These are phyloP conservation scores for Falco columbarius DNA, from an alignment of 2,797 vertebrate species.

Conservation along the genomic window DNA sequence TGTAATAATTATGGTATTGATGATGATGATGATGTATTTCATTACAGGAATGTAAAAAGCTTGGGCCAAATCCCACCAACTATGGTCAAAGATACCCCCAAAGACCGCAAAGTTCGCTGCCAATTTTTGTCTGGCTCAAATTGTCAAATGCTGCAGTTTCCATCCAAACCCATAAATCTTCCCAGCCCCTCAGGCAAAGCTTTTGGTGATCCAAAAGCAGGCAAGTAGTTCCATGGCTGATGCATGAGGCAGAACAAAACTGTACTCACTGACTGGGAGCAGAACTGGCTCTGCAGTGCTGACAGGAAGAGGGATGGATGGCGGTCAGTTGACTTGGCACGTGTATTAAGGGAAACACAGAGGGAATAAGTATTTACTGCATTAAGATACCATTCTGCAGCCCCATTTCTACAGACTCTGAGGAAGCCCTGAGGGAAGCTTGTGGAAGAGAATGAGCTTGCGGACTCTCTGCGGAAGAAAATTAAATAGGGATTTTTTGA, in stretches of 20 bases:
- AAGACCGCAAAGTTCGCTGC: neutral
- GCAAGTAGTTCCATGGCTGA: neutral
- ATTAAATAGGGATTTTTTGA: neutral
- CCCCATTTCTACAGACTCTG: neutral
- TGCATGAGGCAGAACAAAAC: conserved; percentile 7
- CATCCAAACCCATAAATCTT: neutral
- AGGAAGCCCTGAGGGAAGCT: conserved; percentile 2
- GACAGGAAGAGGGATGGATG: neutral
- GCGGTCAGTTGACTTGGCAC: neutral
- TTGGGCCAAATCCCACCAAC: neutral
- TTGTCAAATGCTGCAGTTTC: neutral
- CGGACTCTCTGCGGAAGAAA: neutral
- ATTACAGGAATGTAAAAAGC: neutral
- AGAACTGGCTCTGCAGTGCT: neutral
- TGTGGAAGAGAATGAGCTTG: neutral
- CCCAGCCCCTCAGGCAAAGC: neutral
- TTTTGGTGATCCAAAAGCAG: conserved; percentile 1
- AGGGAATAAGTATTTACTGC: neutral
- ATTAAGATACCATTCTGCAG: neutral
- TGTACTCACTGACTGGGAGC: neutral
- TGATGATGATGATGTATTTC: neutral
- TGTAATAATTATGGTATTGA: neutral
- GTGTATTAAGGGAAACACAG: neutral
- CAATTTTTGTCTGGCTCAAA: neutral
- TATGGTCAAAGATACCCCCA: neutral